Conservation (phyloP, 2,888 invertebrate species). For the Elaeidobius kamerunicus region DNA sequence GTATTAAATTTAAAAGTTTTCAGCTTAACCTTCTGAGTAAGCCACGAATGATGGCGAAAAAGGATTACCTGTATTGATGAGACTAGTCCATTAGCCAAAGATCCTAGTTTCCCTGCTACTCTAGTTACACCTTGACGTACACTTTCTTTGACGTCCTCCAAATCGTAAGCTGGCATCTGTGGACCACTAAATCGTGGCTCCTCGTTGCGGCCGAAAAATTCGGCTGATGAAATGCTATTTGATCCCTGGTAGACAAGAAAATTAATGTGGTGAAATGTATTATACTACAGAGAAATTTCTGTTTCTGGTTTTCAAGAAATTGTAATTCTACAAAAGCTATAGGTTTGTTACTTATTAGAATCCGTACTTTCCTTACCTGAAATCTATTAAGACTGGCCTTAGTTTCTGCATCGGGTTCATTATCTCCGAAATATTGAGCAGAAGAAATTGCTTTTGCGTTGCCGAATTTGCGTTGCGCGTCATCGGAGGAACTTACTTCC, state of each 20-base stretch:
- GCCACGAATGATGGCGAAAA: too few species aligned
- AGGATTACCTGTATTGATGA: slow-evolving; percentile 77
- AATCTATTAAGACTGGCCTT: slow-evolving; percentile 67
- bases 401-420: slow-evolving; percentile 57
- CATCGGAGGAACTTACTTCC: slow-evolving; percentile 49
- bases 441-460: slow-evolving; percentile 97
- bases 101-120: slow-evolving; percentile 95
- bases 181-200: slow-evolving; percentile 9
- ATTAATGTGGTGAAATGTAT: too few species aligned
- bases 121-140: slow-evolving; percentile 95
- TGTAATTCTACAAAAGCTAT: too few species aligned
- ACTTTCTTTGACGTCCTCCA: slow-evolving; percentile 96
- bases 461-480: slow-evolving; percentile 94
- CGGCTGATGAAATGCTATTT: slow-evolving; percentile 92
- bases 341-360: too few species aligned
- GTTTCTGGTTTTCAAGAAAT: too few species aligned
- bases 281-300: too few species aligned
- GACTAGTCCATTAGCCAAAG: slow-evolving; percentile 91
- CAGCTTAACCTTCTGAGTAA: too few species aligned
- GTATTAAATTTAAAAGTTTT: too few species aligned
- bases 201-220: slow-evolving; percentile 67
- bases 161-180: slow-evolving; percentile 58
- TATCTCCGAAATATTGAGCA: slow-evolving; percentile 90
- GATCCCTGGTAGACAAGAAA: slow-evolving; percentile 84
- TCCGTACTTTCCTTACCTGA: slow-evolving; percentile 52